phyloP scores from a whole-genome alignment of 2,797 vertebrate species.

The Hippocampus kuda region DNA sequence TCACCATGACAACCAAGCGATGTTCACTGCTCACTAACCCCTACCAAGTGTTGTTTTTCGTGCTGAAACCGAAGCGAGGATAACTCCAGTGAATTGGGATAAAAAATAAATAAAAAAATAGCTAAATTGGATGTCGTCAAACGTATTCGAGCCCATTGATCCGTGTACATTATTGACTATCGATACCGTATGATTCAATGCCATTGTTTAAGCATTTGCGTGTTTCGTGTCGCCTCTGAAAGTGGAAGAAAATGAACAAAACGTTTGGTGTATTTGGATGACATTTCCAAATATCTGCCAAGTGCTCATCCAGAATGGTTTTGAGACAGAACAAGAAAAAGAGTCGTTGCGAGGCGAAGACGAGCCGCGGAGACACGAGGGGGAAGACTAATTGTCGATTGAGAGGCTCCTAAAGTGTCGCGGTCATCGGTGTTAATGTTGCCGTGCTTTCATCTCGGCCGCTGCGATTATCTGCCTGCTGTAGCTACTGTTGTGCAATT shows the following conservation, averaged over 20 bases:
- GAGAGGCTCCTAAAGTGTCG: constrained; percentile 56
- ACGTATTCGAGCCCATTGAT: too few species aligned
- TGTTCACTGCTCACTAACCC: background rate
- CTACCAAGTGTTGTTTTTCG: background rate
- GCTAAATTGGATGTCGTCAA: too few species aligned
- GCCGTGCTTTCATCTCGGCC: constrained; percentile 59
- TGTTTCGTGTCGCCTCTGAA: background rate
- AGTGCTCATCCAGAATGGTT: background rate
- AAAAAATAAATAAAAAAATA: too few species aligned
- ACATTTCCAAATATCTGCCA: background rate
- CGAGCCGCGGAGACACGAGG: constrained; percentile 33
- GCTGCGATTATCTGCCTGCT: constrained; percentile 54
- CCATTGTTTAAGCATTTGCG: background rate
- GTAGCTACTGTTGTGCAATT: constrained; percentile 23
- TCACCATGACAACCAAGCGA: background rate
- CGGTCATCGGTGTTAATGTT: constrained; percentile 69
- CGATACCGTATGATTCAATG: too few species aligned
- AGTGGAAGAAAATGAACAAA: background rate
- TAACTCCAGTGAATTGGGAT: too few species aligned
- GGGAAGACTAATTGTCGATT: constrained; percentile 53
- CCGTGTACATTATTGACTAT: too few species aligned
- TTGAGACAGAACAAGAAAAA: background rate
- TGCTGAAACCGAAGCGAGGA: background rate
- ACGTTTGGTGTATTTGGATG: background rate
- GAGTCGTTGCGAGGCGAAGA: constrained; percentile 6